Evolutionary conservation across 1,140 invertebrate genomes (phyloP).

Genomic region (Dendrolimus punctatus): DNA sequence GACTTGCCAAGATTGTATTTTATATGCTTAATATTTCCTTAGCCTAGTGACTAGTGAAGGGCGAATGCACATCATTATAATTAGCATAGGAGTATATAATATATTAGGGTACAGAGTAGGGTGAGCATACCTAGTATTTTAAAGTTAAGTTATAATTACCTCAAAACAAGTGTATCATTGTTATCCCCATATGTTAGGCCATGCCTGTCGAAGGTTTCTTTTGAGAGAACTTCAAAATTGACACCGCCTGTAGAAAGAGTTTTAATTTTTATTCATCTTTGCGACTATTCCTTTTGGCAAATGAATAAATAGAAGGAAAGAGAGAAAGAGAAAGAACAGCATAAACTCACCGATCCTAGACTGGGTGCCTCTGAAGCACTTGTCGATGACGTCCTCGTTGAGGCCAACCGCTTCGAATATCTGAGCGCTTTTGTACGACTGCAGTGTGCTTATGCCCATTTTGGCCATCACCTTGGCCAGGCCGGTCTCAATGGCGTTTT

Average conservation of each 20-base stretch:
- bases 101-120: no score
- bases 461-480: conserved; percentile 98
- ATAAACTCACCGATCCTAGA: conserved; percentile 82
- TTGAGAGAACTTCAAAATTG: conserved; percentile 90
- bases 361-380: conserved; percentile 95
- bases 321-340: not conserved
- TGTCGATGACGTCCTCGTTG: conserved; percentile 92
- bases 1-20: no score
- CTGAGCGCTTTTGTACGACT: conserved; percentile 99
- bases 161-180: conserved; percentile 85
- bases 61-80: no score
- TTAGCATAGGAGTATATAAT: no score
- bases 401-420: conserved; percentile 99
- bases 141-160: conserved; percentile 27
- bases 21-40: no score
- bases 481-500: conserved; percentile 82
- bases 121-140: no score
- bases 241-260: conserved; percentile 81
- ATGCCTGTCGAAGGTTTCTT: conserved; percentile 91
- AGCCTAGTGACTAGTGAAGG: no score
- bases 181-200: conserved; percentile 83
- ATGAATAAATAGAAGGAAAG: conserved; percentile 9
- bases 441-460: conserved; percentile 99
- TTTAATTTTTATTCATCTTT: no score
- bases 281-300: not conserved